Evolutionary conservation across 2,888 invertebrate species (phyloP), one percentile per base, ranked within the genome.

Genomic region (Drosophila koepferae): DNA sequence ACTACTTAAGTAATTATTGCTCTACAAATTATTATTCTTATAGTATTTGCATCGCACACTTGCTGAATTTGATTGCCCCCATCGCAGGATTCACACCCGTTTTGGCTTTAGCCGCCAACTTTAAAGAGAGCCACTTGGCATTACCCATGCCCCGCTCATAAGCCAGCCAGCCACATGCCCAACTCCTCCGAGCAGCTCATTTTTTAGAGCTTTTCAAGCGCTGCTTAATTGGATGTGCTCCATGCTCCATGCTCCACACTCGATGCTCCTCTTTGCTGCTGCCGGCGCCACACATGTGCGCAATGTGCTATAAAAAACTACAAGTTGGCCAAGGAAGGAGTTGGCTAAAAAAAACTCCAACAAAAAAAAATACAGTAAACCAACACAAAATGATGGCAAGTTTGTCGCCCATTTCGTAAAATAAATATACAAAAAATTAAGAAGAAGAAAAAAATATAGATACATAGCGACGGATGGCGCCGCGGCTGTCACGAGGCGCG

Each of bases 381-480:
- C 77, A 67, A 62, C 55, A 51, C 63, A 69, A 77, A 78, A 74
- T 78, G 79, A 78, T 53, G 74, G 74, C 87, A 86, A 89, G 87
- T 85, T 85, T 85, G 87, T 89, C 85, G 85, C 89, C 89, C 85
- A 89, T 85, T 85, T 85, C 81, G 74, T 72, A 84, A 81, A 89
- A 86, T 89, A 85, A 85, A 85, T 81, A 85, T n/a, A 64, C 63
- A 53, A 55, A 54, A 56, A 56, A 85, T 77, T 89, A 23, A 46
- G 7, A 82, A 84, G 10, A 82, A 84, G 10, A 67, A 28, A 62
- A 49, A 54, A n/a, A 28, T 6, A 40, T n/a, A 20, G n/a, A 40
- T 3, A 34, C 62, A 61, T 63, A 55, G 55, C 65, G 68, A 64
- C 59, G 71, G 63, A 72, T 72, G 78, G 86, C 81, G 79, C 74